Conservation (phyloP, 2,888 invertebrate species). For the Arge pagana region DNA sequence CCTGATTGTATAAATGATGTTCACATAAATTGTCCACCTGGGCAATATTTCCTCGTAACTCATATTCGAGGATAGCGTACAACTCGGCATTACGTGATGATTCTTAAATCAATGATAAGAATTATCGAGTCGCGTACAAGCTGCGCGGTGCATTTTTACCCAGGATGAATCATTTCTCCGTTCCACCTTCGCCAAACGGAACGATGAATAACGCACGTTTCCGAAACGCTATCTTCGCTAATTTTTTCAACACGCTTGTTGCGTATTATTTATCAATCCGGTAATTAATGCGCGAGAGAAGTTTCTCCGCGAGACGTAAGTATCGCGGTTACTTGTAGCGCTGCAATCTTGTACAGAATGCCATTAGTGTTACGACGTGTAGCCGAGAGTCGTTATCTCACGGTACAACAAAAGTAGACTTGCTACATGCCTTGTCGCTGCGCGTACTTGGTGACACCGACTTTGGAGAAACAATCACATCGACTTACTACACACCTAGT, state of each 20-base stretch:
- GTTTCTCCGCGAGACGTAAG: slow-evolving; percentile 3
- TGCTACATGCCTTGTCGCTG: too few relatives aligned
- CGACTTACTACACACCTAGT: too few relatives aligned
- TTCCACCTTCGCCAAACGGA: too few relatives aligned
- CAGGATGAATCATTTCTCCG: too few relatives aligned
- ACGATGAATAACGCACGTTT: too few relatives aligned
- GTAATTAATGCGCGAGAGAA: slow-evolving; percentile 2
- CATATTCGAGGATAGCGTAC: background rate
- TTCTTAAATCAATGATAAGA: slow-evolving; percentile 10
- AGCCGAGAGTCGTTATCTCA: background rate
- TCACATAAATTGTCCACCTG: slow-evolving; percentile 6
- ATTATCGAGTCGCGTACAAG: background rate
- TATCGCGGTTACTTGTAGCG: background rate
- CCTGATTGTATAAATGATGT: slow-evolving; percentile 10
- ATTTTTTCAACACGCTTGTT: too few relatives aligned
- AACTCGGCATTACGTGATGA: slow-evolving; percentile 6
- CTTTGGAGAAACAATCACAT: too few relatives aligned
- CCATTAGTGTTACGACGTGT: background rate
- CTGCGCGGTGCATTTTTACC: too few relatives aligned
- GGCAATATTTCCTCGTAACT: slow-evolving; percentile 12
- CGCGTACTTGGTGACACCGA: too few relatives aligned
- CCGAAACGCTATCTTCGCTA: too few relatives aligned
- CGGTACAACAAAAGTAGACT: slow-evolving; percentile 7
- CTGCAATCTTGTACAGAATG: background rate
- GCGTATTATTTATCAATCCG: slow-evolving; percentile 10